Evolutionary conservation across 2,888 invertebrate species (phyloP).

Genomic region (Pinctada fucata): DNA sequence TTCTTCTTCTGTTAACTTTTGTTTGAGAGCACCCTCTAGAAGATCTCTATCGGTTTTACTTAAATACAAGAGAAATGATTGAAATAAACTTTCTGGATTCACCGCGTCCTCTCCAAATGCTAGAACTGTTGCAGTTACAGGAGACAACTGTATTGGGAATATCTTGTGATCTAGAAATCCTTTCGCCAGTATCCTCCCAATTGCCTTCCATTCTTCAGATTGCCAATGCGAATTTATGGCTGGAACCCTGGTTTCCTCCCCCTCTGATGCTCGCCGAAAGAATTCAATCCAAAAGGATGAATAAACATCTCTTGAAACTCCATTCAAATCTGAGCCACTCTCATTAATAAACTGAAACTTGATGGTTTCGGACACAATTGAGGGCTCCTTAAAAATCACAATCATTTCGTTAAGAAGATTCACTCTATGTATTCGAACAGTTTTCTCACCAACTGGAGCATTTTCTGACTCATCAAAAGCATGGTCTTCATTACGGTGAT

Average conservation of each 20-base stretch:
- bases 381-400: not conserved
- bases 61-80: not conserved
- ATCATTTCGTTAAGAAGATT: not conserved
- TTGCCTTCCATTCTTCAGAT: not conserved
- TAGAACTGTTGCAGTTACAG: not conserved
- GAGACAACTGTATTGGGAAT: not conserved
- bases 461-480: not conserved
- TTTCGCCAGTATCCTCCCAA: slow-evolving; percentile 5
- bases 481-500: too few species aligned
- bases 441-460: not conserved
- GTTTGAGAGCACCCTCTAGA: not conserved
- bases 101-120: slow-evolving; percentile 2
- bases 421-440: not conserved
- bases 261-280: not conserved
- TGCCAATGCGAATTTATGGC: not conserved
- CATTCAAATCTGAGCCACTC: slow-evolving; percentile 16
- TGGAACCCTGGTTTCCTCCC: slow-evolving; percentile 1
- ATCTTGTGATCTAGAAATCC: slow-evolving; percentile 11
- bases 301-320: slow-evolving; percentile 19
- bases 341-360: slow-evolving; percentile 11
- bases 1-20: not conserved
- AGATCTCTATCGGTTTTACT: slow-evolving; percentile 7
- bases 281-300: slow-evolving; percentile 4
- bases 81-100: not conserved
- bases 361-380: not conserved